Evolutionary conservation across 2,888 invertebrate species (phyloP).

Genomic region (Drosophila macrospina): DNA sequence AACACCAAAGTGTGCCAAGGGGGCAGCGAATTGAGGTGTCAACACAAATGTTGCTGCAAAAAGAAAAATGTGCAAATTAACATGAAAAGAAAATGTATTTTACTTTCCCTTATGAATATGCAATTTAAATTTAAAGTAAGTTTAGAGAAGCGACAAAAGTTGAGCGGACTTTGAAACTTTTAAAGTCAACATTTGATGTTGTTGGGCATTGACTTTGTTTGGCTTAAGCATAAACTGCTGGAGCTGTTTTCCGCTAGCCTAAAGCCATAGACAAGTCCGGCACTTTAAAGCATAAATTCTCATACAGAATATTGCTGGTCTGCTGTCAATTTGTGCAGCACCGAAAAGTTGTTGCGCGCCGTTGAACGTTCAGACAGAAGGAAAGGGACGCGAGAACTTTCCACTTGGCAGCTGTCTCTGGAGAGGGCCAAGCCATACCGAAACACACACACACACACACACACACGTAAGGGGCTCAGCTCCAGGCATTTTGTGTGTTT

Average conservation of each 20-base stretch:
- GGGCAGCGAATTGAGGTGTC: constrained; percentile 6
- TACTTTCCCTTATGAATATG: not conserved
- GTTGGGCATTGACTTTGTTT: constrained; percentile 37
- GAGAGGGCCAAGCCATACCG: constrained; percentile 14
- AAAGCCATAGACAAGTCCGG: constrained; percentile 18
- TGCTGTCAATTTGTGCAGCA: constrained; percentile 55
- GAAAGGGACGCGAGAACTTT: constrained; percentile 68
- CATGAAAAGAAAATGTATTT: constrained; percentile 3
- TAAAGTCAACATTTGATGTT: constrained; percentile 36
- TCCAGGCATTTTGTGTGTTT: constrained; percentile 14
- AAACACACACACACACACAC: constrained; percentile 17
- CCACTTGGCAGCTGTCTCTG: constrained; percentile 62
- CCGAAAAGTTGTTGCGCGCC: constrained; percentile 72
- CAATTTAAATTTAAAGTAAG: constrained; percentile 21
- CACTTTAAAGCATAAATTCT: constrained; percentile 50
- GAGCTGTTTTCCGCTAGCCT: constrained; percentile 23
- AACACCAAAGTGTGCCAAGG: constrained; percentile 18
- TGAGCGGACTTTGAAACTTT: constrained; percentile 18
- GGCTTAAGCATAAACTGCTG: constrained; percentile 18
- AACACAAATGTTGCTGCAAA: constrained; percentile 14
- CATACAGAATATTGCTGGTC: constrained; percentile 38
- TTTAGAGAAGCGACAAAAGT: constrained; percentile 18
- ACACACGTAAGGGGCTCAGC: not conserved
- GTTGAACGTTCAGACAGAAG: constrained; percentile 65
- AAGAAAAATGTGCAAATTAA: not conserved